phyloP scores from a whole-genome alignment of 2,797 vertebrate genomes.

The Eulemur albifrons region DNA sequence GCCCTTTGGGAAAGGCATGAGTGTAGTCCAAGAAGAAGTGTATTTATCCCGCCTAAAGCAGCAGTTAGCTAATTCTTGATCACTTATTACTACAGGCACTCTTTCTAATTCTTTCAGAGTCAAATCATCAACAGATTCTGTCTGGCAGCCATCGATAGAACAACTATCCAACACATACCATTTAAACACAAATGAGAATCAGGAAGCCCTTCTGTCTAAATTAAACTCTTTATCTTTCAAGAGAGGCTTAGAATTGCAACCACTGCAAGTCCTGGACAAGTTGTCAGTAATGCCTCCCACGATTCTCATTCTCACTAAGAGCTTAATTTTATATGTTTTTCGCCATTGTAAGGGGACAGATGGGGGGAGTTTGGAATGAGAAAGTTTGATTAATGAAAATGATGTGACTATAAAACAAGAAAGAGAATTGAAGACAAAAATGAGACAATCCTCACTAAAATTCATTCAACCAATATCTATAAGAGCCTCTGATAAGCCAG shows the following conservation, averaged over 20 bases:
- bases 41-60: not conserved
- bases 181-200: not conserved
- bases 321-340: not conserved
- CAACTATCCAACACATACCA: not conserved
- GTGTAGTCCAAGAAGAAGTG: not conserved
- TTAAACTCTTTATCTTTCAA: not conserved
- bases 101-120: not conserved
- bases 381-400: not conserved
- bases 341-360: not conserved
- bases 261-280: not conserved
- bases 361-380: not conserved
- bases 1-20: conserved; percentile 26
- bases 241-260: not conserved
- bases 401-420: not conserved
- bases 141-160: not conserved
- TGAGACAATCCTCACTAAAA: not conserved
- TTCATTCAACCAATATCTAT: not conserved
- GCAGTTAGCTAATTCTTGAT: not conserved
- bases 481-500: not conserved
- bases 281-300: not conserved
- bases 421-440: not conserved
- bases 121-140: conserved; percentile 16
- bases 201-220: not conserved
- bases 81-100: not conserved
- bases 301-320: not conserved